These are phyloP conservation scores for Drosophila obscura DNA, from an alignment of 1,140 invertebrate species.

Conservation along the genomic window DNA sequence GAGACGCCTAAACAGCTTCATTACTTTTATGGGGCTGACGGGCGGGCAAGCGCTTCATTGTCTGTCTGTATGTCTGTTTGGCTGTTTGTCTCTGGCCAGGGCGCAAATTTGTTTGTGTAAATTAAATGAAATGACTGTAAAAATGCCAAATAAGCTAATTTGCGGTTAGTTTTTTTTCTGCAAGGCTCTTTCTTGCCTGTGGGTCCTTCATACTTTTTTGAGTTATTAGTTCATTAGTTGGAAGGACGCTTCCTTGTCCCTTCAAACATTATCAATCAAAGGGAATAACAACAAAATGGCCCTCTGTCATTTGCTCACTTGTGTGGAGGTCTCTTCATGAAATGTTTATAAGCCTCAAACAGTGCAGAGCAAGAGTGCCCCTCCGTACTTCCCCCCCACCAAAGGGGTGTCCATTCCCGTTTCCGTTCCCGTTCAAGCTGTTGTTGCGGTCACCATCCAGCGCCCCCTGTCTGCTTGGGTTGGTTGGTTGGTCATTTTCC, in stretches of 20 bases:
- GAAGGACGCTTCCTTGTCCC: neutral
- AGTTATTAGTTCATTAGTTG: slow-evolving; percentile 24
- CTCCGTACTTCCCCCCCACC: slow-evolving; percentile 7
- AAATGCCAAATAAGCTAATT: slow-evolving; percentile 83
- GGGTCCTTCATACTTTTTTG: slow-evolving; percentile 12
- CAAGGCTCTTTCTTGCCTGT: neutral
- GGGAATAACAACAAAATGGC: slow-evolving; percentile 9
- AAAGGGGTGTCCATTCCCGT: slow-evolving; percentile 1
- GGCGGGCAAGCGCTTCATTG: slow-evolving; percentile 54
- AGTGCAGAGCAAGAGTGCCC: slow-evolving; percentile 7
- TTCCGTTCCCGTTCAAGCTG: slow-evolving; percentile 15
- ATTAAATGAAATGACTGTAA: slow-evolving; percentile 82
- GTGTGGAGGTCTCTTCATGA: slow-evolving; percentile 20
- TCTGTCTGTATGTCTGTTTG: slow-evolving; percentile 21
- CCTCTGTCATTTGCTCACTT: slow-evolving; percentile 36
- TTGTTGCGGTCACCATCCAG: slow-evolving; percentile 61
- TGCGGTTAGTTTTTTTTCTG: slow-evolving; percentile 69
- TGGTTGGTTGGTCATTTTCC: slow-evolving; percentile 59
- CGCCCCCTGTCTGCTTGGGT: slow-evolving; percentile 10
- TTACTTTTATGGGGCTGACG: slow-evolving; percentile 79
- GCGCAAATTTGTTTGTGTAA: slow-evolving; percentile 83
- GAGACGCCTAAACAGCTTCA: slow-evolving; percentile 82
- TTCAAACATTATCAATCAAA: slow-evolving; percentile 35
- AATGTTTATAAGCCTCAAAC: slow-evolving; percentile 40
- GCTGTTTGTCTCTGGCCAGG: slow-evolving; percentile 56